Evolutionary conservation across 2,113 vertebrate species (phyloP).

Genomic region (Eclectus roratus): DNA sequence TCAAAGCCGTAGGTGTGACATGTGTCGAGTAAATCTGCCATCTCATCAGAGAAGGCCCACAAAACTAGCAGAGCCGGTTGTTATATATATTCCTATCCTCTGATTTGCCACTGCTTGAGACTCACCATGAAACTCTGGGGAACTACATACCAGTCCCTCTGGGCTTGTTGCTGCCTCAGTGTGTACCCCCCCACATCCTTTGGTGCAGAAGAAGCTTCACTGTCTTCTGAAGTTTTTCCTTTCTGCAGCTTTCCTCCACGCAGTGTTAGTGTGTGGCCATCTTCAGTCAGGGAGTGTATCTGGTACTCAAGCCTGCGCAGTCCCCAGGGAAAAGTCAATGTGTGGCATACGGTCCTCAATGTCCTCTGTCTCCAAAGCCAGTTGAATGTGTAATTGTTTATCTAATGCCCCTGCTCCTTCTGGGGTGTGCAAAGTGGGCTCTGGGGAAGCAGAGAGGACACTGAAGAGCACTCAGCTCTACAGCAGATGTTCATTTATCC

Average conservation of each 20-base stretch:
- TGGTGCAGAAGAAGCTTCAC: not conserved
- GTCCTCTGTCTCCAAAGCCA: not conserved
- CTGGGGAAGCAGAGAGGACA: not conserved
- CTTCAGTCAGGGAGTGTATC: fast-evolving
- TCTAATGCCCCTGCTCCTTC: not conserved
- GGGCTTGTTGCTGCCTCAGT: not conserved
- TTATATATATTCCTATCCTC: not conserved
- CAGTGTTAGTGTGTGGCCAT: not conserved
- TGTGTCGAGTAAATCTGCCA: not conserved
- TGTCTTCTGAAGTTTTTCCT: not conserved
- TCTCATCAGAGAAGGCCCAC: not conserved
- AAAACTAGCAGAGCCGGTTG: not conserved
- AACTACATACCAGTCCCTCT: not conserved
- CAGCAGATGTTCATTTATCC: not conserved
- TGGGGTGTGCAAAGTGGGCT: not conserved
- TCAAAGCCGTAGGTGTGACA: conserved; percentile 39
- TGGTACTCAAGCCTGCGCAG: not conserved
- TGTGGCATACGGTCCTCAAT: not conserved
- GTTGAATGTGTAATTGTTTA: not conserved
- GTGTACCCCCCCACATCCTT: fast-evolving
- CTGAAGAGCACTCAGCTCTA: not conserved
- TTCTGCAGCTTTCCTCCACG: not conserved
- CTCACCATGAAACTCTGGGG: not conserved
- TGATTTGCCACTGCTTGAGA: not conserved
- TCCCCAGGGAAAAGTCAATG: not conserved